These are phyloP conservation scores for Suncus etruscus DNA, from an alignment of 2,113 vertebrate genomes.

Conservation along the genomic window DNA sequence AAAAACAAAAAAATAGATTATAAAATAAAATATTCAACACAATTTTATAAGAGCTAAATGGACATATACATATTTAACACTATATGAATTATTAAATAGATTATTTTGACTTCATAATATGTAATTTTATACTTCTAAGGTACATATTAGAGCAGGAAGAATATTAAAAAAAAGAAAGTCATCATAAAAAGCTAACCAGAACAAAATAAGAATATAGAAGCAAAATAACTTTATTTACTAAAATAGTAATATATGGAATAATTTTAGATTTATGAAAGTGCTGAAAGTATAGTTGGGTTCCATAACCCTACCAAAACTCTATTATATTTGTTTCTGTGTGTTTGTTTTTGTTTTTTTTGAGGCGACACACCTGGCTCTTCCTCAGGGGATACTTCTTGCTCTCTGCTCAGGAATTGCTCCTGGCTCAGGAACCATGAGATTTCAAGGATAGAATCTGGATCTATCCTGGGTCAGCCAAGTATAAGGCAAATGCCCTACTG, in stretches of 20 bases:
- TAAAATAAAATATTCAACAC: neutral
- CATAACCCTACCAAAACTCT: neutral
- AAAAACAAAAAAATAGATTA: neutral
- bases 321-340: too few relatives aligned
- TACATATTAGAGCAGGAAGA: neutral
- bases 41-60: neutral
- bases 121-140: neutral
- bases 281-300: neutral
- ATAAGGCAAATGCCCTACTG: too few relatives aligned
- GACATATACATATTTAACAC: neutral
- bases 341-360: too few relatives aligned
- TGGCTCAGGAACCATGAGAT: too few relatives aligned
- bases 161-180: neutral
- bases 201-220: neutral
- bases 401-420: too few relatives aligned
- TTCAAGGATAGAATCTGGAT: too few relatives aligned
- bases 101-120: neutral
- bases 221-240: neutral
- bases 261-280: slow-evolving; percentile 2
- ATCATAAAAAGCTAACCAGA: neutral
- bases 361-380: too few relatives aligned
- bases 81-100: neutral
- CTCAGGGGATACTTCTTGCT: too few relatives aligned
- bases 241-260: neutral
- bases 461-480: too few relatives aligned